Conservation (phyloP, 1,140 invertebrate species). For the Ectropis grisescens region DNA sequence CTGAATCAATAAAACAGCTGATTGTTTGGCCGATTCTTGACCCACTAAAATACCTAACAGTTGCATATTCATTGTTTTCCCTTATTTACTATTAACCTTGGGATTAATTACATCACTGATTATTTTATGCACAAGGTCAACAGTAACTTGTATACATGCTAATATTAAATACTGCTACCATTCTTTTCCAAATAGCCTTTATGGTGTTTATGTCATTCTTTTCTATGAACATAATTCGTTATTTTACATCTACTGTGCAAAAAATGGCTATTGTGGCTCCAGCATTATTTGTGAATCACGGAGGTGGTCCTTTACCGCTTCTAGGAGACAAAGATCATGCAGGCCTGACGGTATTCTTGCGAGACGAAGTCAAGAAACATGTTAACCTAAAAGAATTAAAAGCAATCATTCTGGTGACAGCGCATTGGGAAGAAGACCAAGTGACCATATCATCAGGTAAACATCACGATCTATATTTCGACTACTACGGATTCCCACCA, state of each 20-base stretch:
- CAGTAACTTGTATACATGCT: slow-evolving; percentile 31
- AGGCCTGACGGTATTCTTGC: slow-evolving; percentile 39
- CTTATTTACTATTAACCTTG: too few species aligned
- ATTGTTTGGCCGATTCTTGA: too few species aligned
- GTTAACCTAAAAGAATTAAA: slow-evolving; percentile 44
- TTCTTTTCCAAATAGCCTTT: slow-evolving; percentile 43
- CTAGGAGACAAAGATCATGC: slow-evolving; percentile 45
- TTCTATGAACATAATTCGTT: slow-evolving; percentile 54
- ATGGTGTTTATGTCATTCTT: slow-evolving; percentile 54
- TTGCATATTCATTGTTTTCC: too few species aligned
- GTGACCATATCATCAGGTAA: slow-evolving; percentile 51
- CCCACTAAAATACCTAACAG: too few species aligned
- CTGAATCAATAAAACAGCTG: too few species aligned
- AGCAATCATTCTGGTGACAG: slow-evolving; percentile 53
- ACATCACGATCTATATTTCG: slow-evolving; percentile 54
- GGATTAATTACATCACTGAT: slow-evolving; percentile 4
- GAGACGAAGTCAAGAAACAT: slow-evolving; percentile 48
- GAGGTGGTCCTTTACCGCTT: slow-evolving; percentile 51
- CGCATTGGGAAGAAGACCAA: slow-evolving; percentile 48
- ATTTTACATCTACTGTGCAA: slow-evolving; percentile 31
- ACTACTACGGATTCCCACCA: slow-evolving; percentile 56
- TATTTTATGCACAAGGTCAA: slow-evolving; percentile 7
- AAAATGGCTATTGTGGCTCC: slow-evolving; percentile 48
- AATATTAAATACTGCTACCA: slow-evolving; percentile 45
- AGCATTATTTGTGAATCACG: slow-evolving; percentile 56